Evolutionary conservation across 2,888 invertebrate genomes (phyloP), one percentile per base, ranked within the genome.

Genomic region (Caenorhabditis wallacei): DNA sequence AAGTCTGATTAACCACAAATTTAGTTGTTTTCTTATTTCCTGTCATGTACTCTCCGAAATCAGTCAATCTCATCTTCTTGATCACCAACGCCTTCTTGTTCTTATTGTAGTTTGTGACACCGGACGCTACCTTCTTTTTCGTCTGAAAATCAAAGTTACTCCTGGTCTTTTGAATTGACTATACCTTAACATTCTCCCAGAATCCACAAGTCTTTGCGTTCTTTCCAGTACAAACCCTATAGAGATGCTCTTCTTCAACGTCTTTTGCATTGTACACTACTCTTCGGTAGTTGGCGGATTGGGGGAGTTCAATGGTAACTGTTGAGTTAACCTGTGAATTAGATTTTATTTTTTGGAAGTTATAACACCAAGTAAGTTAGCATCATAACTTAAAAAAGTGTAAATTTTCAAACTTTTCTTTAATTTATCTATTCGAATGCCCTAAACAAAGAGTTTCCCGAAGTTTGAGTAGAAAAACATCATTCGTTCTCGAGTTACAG

Each of bases 171-270:
- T 46, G n/a, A n/a, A n/a, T n/a, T n/a, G n/a, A n/a, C n/a, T 30
- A 8, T 30, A 53, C 53, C 53, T 53, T 53, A 1, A n/a, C n/a
- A 20, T 53, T 53, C 24, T 53, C 53, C 53, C 53, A 53, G 24
- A 24, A 53, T 53, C 53, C 53, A 24, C 53, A 53, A 10, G 53
- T 53, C 24, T 53, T 53, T 24, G 22, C 11, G 16, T 53, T 53
- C 11, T 53, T 53, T 13, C 53, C 53, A 24, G 22, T 53, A 22
- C 53, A 53, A 24, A 53, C 53, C 24, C 53, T 24, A 13, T 11
- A 53, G 2, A 53, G 2, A 13, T 24, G 24, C 13, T 53, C 53
- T 24, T 24, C 11, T n/a, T 48, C 46, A 18, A 18, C 8, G 13
- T 11, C 24, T 24, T 22, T 22, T 2, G 10, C 2, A 10, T 24